Evolutionary conservation across 2,888 invertebrate species (phyloP).

Genomic region (Molanna angustata): DNA sequence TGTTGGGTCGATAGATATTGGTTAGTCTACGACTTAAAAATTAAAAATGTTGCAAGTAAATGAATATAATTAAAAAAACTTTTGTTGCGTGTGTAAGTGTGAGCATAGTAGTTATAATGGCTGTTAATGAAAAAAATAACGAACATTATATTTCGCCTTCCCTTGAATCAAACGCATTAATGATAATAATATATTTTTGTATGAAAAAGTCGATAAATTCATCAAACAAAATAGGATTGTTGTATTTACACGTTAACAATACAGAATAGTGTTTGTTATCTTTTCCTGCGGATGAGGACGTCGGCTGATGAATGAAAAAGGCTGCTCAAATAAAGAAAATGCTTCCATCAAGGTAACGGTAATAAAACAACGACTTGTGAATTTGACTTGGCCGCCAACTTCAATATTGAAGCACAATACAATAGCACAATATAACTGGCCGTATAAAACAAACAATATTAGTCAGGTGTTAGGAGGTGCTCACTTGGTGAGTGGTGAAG

Average conservation of each 20-base stretch:
- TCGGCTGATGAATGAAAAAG: conserved; percentile 7
- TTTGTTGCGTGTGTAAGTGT: no score
- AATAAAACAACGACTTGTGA: background rate
- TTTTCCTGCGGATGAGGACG: conserved; percentile 31
- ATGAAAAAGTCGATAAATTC: conserved; percentile 27
- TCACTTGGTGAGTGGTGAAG: no score
- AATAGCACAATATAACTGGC: no score
- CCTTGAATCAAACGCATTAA: conserved; percentile 15
- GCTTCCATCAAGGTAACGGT: conserved; percentile 18
- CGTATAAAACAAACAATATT: no score
- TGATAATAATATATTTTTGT: conserved; percentile 13
- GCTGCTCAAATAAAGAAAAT: background rate
- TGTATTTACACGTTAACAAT: conserved; percentile 12
- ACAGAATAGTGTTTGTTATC: conserved; percentile 24
- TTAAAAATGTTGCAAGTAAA: no score
- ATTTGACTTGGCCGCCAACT: conserved; percentile 1
- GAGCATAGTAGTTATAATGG: no score
- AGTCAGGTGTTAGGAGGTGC: no score
- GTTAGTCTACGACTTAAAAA: no score
- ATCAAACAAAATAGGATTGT: conserved; percentile 24
- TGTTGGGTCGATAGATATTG: no score
- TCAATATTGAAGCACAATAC: conserved; percentile 4
- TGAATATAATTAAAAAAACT: no score
- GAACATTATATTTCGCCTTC: conserved; percentile 6
- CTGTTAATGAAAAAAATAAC: no score